Evolutionary conservation across 2,888 invertebrate species (phyloP), one percentile per base, ranked within the genome.

Genomic region (Orthosia gracilis): DNA sequence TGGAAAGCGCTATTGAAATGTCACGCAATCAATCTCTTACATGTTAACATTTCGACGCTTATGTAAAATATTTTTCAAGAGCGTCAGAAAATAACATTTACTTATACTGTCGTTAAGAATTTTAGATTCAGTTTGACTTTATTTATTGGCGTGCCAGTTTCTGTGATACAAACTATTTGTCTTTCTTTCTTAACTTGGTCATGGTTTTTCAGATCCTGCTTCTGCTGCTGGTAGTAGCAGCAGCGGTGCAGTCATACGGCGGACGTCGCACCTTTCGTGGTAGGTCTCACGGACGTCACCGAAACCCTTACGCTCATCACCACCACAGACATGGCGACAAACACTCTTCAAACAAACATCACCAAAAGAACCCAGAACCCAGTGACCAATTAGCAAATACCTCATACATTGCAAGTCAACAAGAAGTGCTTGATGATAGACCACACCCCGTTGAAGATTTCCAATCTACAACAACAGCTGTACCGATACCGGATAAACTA

Each of bases 171-270:
- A 31, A 31, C 1, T 7, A 7, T 31, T 31, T 31, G 5, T 31
- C 31, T 31, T 31, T 31, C 31, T 31, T 31, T 31, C 31, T 31
- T 31, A 31, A 31, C 31, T 31, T 31, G 5, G 31, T 31, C 2
- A 31, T 7, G 31, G 31, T 31, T 31, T 31, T 45, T 17, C 69
- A 82, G 82, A 67, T 83, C 66, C 50, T 83, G 76, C 31, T 82
- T 15, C 57, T 82, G 61, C 61, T 82, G 58, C 59, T 82, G 52
- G 18, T 83, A 18, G 18, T 83, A 18, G 61, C 64, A 52, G 71
- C 45, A 26, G 76, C 76, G n/a, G 76, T 64, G 57, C 80, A 83
- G 80, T 83, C 83, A 40, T 47, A 69, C 17, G 69, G 57, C 11
- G 50, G 70, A 12, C 80, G 52, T 13, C 69, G 58, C 52, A 50